Base-by-base conservation (phyloP, 37 sponge, comb jelly and placozoan genomes). In the Eunapius fragilis region DNA sequence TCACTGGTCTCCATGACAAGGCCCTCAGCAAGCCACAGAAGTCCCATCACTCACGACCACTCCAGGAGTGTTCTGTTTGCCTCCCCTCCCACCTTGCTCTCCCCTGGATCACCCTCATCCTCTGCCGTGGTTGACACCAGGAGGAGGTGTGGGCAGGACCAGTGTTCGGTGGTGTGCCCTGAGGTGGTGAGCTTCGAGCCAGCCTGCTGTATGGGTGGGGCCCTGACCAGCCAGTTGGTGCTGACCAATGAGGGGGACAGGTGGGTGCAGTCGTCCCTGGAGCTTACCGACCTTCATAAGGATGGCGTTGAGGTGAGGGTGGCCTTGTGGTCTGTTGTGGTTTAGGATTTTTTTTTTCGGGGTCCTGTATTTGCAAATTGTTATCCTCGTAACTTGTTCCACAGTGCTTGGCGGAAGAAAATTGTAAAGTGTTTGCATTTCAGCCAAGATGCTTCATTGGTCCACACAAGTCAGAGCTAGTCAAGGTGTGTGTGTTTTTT, bases 401-500 rank as follows among this genome's bases (percentile, higher is more conserved):
- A 36, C 85, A 85, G 79, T 68, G 73, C 30, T n/a, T 45, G 69
- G 22, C 85, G 2, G 45, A 70, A 19, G 74, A 84, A 19, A 31
- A 49, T n/a, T 67, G 50, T 58, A 58, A 58, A 4, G 74, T 73
- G n/a, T 92, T 87, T 72, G 31, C 33, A 19, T 24, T 87, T 9
- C 92, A 84, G 14, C 77, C 71, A 41, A 35, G 74, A 26, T 87
- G 88, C 76, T 84, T 76, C 35, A 74, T 92, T 31, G 70, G 85
- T 10, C 92, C 92, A 2, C 25, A 80, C 37, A 72, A 84, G 38
- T 48, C 71, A 11, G 88, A 87, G 30, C 2, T 26, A 7, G 27
- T 92, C 49, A 92, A 92, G 88, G 87, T 89, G n/a, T 3, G 36
- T 25, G 0, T n/a, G 0, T 75, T n/a, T n/a, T n/a, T n/a, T n/a